Evolutionary conservation across 2,797 vertebrate genomes (phyloP), one percentile per base, ranked within the genome.

Genomic region (Hydrolagus colliei): DNA sequence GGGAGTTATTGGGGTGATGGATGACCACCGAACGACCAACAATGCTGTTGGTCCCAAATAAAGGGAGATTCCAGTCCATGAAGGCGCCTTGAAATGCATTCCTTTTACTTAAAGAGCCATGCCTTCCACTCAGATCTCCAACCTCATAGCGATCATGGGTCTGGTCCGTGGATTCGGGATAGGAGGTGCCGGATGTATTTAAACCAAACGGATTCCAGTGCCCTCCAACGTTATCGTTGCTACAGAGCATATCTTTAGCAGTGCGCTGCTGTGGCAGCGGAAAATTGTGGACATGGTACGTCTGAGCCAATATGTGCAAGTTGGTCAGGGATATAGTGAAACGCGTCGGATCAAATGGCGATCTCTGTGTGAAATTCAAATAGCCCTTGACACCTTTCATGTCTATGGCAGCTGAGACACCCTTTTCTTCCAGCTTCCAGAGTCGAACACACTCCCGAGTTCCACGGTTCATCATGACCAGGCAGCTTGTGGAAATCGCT

Each of bases 1-100:
- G 90, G 0, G 86, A 1, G 7, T 90, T 89, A 7, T 89, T 59
- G 4, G 72, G 62, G 63, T 72, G 63, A 84, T 94, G 94, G 79
- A 96, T 90, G 16, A 95, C 94, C 4, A 95, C 87, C 9, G 95
- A 96, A 10, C 94, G 94, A 22, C 95, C 95, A 0, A 95, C 90
- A 3, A 96, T 94, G 88, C 95, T 95, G 88, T 96, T 95, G 6
- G 0, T 78, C 73, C 95, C 95, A 89, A 94, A 96, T 1, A 96
- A 90, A 73, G 95, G 95, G 7, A 96, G 91, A 86, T 92, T 94
- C 89, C 91, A 95, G 89, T 96, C 95, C 0, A 0, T 86, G 73
- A 93, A 92, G 1, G 75, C 82, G 52, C 4, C 11, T 4, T 90
- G 73, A 10, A 86, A 61, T 2, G 86, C 52, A 3, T 85, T 87